A percentile compares a stretch with the other conserved stretches of the same genome.
Evolutionary conservation across 1,140 invertebrate genomes (phyloP).

Genomic region (Solen grandis): DNA sequence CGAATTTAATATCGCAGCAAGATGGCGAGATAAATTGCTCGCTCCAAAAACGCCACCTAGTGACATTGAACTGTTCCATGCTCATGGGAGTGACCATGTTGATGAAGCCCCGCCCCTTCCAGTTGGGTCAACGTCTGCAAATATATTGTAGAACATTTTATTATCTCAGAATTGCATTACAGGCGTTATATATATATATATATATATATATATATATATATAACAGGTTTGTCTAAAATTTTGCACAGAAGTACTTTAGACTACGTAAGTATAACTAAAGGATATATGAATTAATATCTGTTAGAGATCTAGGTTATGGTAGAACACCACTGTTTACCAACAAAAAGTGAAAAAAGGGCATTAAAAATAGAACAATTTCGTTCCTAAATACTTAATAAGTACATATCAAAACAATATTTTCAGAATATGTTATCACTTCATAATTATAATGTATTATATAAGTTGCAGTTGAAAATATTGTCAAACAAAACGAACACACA

Average conservation of each 20-base stretch:
- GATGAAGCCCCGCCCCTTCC: background rate
- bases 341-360: too few species aligned
- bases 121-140: background rate
- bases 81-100: background rate
- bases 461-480: too few species aligned
- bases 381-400: too few species aligned
- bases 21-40: background rate
- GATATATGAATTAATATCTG: background rate
- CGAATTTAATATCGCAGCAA: background rate
- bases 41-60: background rate
- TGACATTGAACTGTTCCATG: background rate
- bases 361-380: too few species aligned
- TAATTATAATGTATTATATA: too few species aligned
- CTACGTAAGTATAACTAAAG: background rate
- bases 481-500: too few species aligned
- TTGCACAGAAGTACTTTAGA: too few species aligned
- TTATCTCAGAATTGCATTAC: background rate
- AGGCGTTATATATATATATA: background rate
- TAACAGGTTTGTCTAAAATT: too few species aligned
- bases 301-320: too few species aligned
- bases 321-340: too few species aligned
- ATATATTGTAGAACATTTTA: background rate
- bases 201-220: background rate
- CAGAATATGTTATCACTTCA: too few species aligned
- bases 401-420: too few species aligned